Percentiles rank a stretch among this genome's conserved stretches.
These are phyloP conservation scores for Eulemur rufifrons DNA, from an alignment of 2,113 vertebrate species.

Conservation along the genomic window DNA sequence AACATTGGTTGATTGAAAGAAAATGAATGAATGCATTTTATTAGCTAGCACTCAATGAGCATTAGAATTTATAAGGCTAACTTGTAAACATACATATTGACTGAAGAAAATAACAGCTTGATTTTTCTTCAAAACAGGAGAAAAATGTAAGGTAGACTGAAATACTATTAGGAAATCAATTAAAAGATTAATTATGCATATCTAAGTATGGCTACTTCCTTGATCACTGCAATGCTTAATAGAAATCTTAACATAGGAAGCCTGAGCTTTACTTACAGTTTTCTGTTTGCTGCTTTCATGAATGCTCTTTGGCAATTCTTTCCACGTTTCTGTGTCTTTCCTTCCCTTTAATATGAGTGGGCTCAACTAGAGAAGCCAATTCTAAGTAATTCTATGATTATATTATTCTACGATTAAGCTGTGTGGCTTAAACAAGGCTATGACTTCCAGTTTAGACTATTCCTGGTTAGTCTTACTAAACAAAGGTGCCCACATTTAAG, in stretches of 20 bases:
- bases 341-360: not conserved
- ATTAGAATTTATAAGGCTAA: not conserved
- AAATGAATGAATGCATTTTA: not conserved
- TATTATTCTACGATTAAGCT: not conserved
- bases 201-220: not conserved
- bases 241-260: not conserved
- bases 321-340: not conserved
- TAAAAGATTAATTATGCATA: not conserved
- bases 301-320: not conserved
- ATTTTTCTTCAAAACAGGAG: not conserved
- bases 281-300: not conserved
- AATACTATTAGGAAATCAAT: not conserved
- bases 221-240: not conserved
- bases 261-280: not conserved
- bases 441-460: not conserved
- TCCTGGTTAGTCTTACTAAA: not conserved
- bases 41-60: not conserved
- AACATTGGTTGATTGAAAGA: not conserved
- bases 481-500: not conserved
- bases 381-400: not conserved
- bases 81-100: not conserved
- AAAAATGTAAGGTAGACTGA: not conserved
- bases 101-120: not conserved
- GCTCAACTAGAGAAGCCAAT: not conserved
- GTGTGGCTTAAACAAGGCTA: not conserved